Conservation (phyloP, 2,797 vertebrate species). For the Pseudochromis fuscus region DNA sequence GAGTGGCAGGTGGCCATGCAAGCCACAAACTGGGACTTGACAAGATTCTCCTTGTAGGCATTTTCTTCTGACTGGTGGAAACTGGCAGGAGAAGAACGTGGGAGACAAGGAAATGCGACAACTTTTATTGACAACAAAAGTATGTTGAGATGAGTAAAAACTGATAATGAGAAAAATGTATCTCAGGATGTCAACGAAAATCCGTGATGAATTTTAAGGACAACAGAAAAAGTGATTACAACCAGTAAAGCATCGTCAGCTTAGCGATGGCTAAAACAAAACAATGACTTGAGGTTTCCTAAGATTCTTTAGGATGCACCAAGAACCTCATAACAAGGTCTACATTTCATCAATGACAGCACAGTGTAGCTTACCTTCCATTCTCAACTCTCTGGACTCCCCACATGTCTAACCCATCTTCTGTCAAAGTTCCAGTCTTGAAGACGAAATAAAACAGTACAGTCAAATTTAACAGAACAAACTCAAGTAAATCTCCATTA, state of each 20-base stretch:
- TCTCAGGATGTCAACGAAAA: not conserved
- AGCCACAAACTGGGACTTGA: constrained; percentile 95
- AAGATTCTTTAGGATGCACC: not conserved
- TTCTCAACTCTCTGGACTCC: constrained; percentile 93
- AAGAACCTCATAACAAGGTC: not conserved
- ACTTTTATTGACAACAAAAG: not conserved
- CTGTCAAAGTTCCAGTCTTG: constrained; percentile 97
- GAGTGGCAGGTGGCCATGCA: constrained; percentile 99
- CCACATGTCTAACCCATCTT: constrained; percentile 97
- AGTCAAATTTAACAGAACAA: constrained; percentile 1
- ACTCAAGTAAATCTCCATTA: not conserved
- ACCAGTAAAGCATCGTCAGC: not conserved
- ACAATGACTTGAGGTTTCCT: not conserved
- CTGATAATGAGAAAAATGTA: not conserved
- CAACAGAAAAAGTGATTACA: no score
- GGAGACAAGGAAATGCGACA: not conserved
- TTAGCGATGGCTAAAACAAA: not conserved
- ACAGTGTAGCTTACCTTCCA: constrained; percentile 80
- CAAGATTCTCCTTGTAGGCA: constrained; percentile 89
- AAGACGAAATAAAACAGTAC: constrained; percentile 3
- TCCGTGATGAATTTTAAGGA: no score
- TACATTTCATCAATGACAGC: not conserved
- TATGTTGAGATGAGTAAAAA: not conserved
- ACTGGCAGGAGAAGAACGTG: constrained; percentile 70
- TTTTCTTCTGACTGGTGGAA: constrained; percentile 93